Conservation (phyloP, 2,113 vertebrate species). For the Cryptotis parvus region DNA sequence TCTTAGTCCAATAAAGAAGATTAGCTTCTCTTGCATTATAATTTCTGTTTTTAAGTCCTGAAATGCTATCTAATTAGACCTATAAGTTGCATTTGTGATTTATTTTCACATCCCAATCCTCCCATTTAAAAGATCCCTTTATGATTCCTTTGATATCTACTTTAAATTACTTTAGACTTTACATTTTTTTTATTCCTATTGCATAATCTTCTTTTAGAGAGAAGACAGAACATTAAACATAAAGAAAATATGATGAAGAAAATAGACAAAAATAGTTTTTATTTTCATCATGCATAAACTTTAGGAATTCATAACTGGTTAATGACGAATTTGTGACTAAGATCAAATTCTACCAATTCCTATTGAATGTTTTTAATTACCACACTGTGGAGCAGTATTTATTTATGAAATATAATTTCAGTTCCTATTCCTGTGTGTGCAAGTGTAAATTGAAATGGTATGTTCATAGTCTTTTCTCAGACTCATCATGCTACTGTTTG, state of each 20-base stretch:
- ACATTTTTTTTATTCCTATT: slow-evolving; percentile 16
- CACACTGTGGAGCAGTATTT: not conserved
- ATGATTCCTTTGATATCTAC: slow-evolving; percentile 8
- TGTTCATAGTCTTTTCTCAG: not conserved
- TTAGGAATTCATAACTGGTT: not conserved
- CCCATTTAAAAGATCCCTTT: slow-evolving; percentile 39
- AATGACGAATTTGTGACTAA: not conserved
- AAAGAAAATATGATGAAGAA: slow-evolving; percentile 34
- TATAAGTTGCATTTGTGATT: slow-evolving; percentile 52
- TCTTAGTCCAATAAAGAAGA: slow-evolving; percentile 34
- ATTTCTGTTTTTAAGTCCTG: slow-evolving; percentile 56
- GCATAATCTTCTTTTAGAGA: slow-evolving; percentile 5
- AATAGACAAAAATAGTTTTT: not conserved
- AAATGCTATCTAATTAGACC: not conserved
- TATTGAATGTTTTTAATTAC: slow-evolving; percentile 20
- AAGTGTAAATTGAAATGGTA: not conserved
- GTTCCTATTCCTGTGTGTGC: not conserved
- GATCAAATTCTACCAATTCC: not conserved
- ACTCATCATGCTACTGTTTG: not conserved
- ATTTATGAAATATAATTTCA: not conserved
- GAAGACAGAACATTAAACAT: slow-evolving; percentile 3
- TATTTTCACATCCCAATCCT: slow-evolving; percentile 18
- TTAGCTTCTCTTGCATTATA: slow-evolving; percentile 56
- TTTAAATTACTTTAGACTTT: slow-evolving; percentile 48
- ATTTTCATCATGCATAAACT: not conserved